phyloP scores from a whole-genome alignment of 2,797 vertebrate species.

The Zenarchopterus dispar region DNA sequence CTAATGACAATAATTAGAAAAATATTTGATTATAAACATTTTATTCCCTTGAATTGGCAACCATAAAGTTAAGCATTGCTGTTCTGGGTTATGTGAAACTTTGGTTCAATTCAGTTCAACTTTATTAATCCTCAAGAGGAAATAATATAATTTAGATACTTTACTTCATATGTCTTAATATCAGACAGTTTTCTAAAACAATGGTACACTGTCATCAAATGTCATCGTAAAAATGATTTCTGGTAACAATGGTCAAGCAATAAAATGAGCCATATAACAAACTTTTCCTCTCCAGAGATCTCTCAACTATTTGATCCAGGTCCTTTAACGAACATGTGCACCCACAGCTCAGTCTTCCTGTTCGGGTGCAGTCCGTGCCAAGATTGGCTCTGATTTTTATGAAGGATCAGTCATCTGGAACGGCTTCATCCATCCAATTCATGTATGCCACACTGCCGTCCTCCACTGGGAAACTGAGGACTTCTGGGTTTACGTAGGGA shows the following conservation, averaged over 20 bases:
- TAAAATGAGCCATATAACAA: background rate
- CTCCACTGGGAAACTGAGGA: conserved; percentile 87
- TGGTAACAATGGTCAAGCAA: too few relatives aligned
- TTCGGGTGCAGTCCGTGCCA: conserved; percentile 4
- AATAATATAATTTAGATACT: too few relatives aligned
- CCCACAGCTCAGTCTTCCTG: conserved; percentile 11
- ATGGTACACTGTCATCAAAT: too few relatives aligned
- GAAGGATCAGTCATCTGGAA: conserved; percentile 74
- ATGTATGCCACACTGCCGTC: conserved; percentile 84
- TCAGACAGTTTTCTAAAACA: background rate
- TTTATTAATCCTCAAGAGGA: too few relatives aligned
- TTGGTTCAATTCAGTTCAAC: too few relatives aligned
- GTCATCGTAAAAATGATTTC: too few relatives aligned
- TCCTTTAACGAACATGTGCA: background rate
- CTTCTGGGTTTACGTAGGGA: conserved; percentile 88
- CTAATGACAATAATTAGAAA: too few relatives aligned
- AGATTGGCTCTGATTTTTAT: conserved; percentile 12
- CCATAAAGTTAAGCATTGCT: too few relatives aligned
- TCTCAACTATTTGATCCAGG: conserved; percentile 10
- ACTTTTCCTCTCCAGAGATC: conserved; percentile 4
- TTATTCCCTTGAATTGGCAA: too few relatives aligned
- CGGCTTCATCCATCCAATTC: conserved; percentile 86
- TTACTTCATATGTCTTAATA: background rate
- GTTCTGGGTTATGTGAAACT: too few relatives aligned
- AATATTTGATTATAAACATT: too few relatives aligned